A percentile compares a stretch with the other conserved stretches of the same genome.
Conservation (phyloP, 2,113 vertebrate species). For the Platycercus adscitus region DNA sequence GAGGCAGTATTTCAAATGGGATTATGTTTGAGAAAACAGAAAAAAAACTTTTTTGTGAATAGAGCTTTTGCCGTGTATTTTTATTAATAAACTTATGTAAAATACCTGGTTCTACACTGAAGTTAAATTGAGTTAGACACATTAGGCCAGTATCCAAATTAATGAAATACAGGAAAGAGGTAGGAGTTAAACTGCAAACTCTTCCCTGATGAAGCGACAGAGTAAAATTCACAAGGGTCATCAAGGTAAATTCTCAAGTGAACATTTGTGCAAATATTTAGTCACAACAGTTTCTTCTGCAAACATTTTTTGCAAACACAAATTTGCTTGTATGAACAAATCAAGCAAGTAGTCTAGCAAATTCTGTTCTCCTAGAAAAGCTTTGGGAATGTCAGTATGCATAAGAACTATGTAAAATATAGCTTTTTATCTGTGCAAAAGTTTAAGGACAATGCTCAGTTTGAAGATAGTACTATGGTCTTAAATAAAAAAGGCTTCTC, state of each 20-base stretch:
- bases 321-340: not conserved
- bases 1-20: not conserved
- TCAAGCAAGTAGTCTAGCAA: not conserved
- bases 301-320: not conserved
- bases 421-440: not conserved
- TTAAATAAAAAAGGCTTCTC: not conserved
- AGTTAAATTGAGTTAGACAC: not conserved
- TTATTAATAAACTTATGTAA: not conserved
- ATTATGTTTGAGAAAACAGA: not conserved
- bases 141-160: not conserved
- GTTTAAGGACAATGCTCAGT: not conserved
- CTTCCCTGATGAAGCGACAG: not conserved
- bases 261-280: not conserved
- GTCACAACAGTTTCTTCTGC: not conserved
- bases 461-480: not conserved
- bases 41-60: not conserved
- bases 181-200: not conserved
- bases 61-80: not conserved
- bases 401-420: not conserved
- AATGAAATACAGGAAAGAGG: not conserved
- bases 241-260: not conserved
- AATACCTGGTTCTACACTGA: not conserved
- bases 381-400: not conserved
- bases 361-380: not conserved
- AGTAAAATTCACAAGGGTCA: accelerated